A percentile compares a stretch with the other conserved stretches of the same genome.
Evolutionary conservation across 1,140 invertebrate species (phyloP).

Genomic region (Brachionus rubens): DNA sequence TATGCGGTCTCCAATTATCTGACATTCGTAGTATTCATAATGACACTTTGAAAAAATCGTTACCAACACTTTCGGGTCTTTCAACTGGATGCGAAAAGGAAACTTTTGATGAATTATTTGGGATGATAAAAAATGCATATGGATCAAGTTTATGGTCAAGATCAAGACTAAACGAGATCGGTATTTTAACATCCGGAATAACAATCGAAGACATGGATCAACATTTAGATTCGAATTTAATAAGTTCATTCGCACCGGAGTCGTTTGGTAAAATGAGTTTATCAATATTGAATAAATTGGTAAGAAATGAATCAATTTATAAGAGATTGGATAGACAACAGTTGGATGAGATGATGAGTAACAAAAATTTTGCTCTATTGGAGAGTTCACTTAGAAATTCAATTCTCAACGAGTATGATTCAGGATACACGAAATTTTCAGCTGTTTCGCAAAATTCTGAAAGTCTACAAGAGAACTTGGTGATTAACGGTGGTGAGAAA

Average conservation of each 20-base stretch:
- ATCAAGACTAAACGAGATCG: conserved; percentile 10
- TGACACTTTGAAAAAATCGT: neutral
- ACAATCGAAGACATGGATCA: neutral
- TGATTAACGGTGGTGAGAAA: no score
- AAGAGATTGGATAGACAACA: conserved; percentile 12
- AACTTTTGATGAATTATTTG: neutral
- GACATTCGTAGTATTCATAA: neutral
- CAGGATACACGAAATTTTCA: neutral
- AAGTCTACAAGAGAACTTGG: no score
- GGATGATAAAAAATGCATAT: neutral
- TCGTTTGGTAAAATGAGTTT: neutral
- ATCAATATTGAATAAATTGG: neutral
- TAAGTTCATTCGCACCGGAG: neutral
- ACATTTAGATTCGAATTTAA: neutral
- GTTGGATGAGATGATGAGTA: neutral
- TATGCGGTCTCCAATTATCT: neutral
- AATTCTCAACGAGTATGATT: neutral
- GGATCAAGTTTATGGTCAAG: neutral
- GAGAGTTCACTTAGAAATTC: neutral
- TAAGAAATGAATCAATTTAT: neutral
- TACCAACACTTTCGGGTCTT: neutral
- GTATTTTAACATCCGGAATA: neutral
- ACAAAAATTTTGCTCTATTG: neutral
- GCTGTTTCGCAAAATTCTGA: no score
- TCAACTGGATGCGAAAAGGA: neutral